These are phyloP conservation scores for Ectropis grisescens DNA, from an alignment of 1,140 invertebrate genomes.

Conservation along the genomic window DNA sequence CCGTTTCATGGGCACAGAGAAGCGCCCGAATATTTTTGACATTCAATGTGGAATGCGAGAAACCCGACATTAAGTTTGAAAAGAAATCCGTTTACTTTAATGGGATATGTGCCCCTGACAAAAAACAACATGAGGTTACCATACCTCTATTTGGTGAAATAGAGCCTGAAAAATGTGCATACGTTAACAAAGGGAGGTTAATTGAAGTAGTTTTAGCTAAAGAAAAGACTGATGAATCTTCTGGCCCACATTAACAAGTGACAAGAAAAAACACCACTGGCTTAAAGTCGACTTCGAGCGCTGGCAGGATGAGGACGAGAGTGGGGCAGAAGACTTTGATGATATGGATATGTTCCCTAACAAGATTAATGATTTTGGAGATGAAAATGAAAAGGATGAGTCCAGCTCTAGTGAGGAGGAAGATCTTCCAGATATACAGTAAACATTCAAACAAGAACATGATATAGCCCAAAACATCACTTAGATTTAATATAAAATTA, in stretches of 20 bases:
- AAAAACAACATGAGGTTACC: conserved; percentile 87
- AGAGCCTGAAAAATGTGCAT: conserved; percentile 81
- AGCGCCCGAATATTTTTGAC: conserved; percentile 85
- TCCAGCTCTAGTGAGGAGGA: conserved; percentile 50
- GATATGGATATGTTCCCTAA: conserved; percentile 39
- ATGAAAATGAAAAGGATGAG: conserved; percentile 40
- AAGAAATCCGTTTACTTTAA: conserved; percentile 86
- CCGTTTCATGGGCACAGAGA: conserved; percentile 93
- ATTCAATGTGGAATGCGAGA: conserved; percentile 90
- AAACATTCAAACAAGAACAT: conserved; percentile 13
- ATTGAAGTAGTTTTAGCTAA: conserved; percentile 82
- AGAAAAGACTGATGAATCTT: conserved; percentile 83
- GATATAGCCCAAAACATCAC: conserved; percentile 14
- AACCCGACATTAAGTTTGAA: conserved; percentile 83
- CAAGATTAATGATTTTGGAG: conserved; percentile 31
- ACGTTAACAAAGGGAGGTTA: conserved; percentile 79
- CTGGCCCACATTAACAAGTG: conserved; percentile 91
- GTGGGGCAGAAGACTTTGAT: conserved; percentile 28
- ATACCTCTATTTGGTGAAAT: conserved; percentile 88
- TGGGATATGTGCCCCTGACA: conserved; percentile 87
- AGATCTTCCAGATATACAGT: conserved; percentile 47
- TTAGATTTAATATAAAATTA: conserved; percentile 14
- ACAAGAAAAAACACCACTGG: conserved; percentile 94
- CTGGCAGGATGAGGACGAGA: conserved; percentile 92
- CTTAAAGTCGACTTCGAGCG: conserved; percentile 97